These are phyloP conservation scores for Hippocampus kuda DNA, from an alignment of 2,797 vertebrate genomes.

Conservation along the genomic window DNA sequence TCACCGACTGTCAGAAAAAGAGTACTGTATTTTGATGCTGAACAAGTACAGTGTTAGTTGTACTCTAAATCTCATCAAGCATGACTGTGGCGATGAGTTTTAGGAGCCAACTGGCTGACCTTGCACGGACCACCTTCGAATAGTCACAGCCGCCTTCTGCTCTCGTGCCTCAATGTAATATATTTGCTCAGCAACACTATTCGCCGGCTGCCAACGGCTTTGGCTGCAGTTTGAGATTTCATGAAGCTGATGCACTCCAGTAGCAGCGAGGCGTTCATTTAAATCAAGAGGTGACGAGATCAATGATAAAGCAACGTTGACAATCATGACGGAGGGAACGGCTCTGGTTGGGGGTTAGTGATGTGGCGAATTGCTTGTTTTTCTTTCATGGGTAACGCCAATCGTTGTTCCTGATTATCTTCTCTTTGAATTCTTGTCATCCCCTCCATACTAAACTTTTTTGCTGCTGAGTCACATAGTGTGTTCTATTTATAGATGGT, in stretches of 20 bases:
- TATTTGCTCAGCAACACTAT: constrained; percentile 28
- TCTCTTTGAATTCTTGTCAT: neutral
- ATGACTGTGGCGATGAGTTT: neutral
- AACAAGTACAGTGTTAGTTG: neutral
- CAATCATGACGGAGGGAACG: neutral
- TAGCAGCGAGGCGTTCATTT: constrained; percentile 4
- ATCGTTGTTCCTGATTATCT: constrained; percentile 11
- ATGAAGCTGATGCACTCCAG: constrained; percentile 22
- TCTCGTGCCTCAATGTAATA: constrained; percentile 5
- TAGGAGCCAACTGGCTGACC: constrained; percentile 1
- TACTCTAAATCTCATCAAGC: neutral
- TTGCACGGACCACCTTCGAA: constrained; percentile 31
- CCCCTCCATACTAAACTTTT: constrained; percentile 11
- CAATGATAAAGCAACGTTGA: constrained; percentile 28
- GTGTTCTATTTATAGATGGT: constrained; percentile 42
- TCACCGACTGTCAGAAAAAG: no score
- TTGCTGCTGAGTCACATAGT: neutral
- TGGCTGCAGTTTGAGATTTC: constrained; percentile 11
- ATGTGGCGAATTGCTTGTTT: constrained; percentile 39
- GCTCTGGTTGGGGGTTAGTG: constrained; percentile 17
- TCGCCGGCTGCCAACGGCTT: constrained; percentile 24
- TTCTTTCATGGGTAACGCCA: constrained; percentile 30
- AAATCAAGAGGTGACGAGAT: constrained; percentile 25
- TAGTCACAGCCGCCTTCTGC: constrained; percentile 26
- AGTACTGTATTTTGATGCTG: neutral